Evolutionary conservation across 2,113 vertebrate genomes (phyloP).

Genomic region (Glaucidium brasilianum): DNA sequence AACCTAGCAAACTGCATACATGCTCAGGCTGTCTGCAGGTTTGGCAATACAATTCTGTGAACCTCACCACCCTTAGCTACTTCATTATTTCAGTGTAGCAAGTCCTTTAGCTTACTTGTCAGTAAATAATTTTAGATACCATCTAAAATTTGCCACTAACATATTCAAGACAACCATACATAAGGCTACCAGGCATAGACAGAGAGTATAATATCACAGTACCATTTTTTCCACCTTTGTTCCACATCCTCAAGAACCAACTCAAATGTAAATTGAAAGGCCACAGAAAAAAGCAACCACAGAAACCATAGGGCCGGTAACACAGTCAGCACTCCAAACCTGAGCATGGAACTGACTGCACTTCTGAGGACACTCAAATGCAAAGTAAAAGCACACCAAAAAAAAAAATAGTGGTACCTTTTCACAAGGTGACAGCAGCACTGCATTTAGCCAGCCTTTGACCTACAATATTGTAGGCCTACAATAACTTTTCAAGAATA

Average conservation of each 20-base stretch:
- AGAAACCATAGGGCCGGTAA: background rate
- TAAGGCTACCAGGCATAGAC: background rate
- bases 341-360: no score
- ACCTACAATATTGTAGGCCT: no score
- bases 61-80: accelerated
- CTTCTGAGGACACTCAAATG: accelerated
- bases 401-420: no score
- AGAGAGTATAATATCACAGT: background rate
- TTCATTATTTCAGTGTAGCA: background rate
- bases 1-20: accelerated
- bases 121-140: background rate
- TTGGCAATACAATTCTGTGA: no score
- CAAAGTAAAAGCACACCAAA: background rate
- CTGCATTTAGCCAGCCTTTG: background rate
- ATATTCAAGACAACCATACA: background rate
- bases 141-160: background rate
- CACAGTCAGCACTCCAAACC: background rate
- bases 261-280: background rate
- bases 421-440: background rate
- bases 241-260: background rate
- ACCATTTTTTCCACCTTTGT: background rate
- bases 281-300: background rate
- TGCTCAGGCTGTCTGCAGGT: background rate
- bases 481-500: no score
- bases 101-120: background rate